A percentile compares a stretch with the other conserved stretches of the same genome.
phyloP scores from a whole-genome alignment of 2,888 invertebrate genomes.

The Penaeus monodon region DNA sequence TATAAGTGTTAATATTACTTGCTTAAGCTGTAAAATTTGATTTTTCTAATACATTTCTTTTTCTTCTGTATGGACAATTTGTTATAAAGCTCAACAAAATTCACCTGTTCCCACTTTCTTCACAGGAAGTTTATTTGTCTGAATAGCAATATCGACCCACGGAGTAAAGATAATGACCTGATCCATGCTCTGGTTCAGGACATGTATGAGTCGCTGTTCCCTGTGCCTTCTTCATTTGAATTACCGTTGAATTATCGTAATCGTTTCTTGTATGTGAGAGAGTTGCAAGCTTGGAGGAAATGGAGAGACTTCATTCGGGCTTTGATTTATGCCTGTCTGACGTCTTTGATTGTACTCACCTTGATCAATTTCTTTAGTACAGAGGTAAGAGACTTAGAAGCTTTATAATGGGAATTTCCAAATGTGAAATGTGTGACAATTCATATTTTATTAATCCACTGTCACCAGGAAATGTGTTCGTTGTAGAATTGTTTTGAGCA shows the following conservation, averaged over 20 bases:
- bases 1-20: too few species aligned
- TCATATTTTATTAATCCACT: background rate
- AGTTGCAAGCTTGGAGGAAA: constrained; percentile 74
- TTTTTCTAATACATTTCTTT: too few species aligned
- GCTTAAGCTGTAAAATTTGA: too few species aligned
- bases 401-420: background rate
- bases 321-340: constrained; percentile 66
- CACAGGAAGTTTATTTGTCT: constrained; percentile 81
- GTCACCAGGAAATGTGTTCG: too few species aligned
- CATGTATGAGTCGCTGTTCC: constrained; percentile 82
- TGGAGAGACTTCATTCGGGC: constrained; percentile 67
- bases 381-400: constrained; percentile 65
- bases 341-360: constrained; percentile 66
- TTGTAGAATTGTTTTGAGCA: too few species aligned
- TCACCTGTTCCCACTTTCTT: background rate
- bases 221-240: constrained; percentile 80
- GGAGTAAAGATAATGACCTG: constrained; percentile 74
- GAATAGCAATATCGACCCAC: constrained; percentile 82
- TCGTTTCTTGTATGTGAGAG: constrained; percentile 76
- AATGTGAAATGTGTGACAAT: background rate
- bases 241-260: constrained; percentile 79
- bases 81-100: too few species aligned
- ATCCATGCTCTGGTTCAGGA: constrained; percentile 80
- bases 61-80: too few species aligned
- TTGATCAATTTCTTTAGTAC: constrained; percentile 66